Percentiles rank a stretch among this genome's conserved stretches.
These are phyloP conservation scores for Zophobas atratus DNA, from an alignment of 1,140 invertebrate genomes.

Conservation along the genomic window DNA sequence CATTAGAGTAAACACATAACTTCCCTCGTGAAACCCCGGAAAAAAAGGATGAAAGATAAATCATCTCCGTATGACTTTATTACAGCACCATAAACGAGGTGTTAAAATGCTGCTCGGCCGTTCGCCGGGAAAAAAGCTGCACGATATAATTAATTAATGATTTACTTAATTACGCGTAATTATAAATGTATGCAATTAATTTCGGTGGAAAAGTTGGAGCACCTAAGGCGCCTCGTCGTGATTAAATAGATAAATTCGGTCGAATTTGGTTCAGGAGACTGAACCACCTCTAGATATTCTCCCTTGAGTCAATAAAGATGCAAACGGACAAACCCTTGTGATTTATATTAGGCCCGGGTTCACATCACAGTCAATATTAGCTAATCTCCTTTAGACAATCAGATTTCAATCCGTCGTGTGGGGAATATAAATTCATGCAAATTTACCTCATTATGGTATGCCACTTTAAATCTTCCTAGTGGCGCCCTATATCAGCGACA, in stretches of 20 bases:
- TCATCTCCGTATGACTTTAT: not conserved
- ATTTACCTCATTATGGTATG: conserved; percentile 27
- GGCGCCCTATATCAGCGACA: not conserved
- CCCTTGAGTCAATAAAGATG: conserved; percentile 47
- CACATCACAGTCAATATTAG: conserved; percentile 47
- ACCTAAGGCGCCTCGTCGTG: conserved; percentile 20
- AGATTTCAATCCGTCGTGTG: conserved; percentile 35
- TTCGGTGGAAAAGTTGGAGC: conserved; percentile 24
- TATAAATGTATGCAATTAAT: conserved; percentile 29
- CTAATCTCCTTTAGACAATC: conserved; percentile 43
- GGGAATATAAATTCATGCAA: conserved; percentile 38
- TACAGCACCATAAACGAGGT: not conserved
- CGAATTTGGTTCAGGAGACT: conserved; percentile 28
- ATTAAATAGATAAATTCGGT: conserved; percentile 37
- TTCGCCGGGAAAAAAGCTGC: not conserved
- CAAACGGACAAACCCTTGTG: conserved; percentile 46
- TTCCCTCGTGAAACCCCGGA: not conserved
- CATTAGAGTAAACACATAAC: conserved; percentile 22
- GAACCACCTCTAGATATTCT: conserved; percentile 12
- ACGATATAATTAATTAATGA: conserved; percentile 15
- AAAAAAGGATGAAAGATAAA: not conserved
- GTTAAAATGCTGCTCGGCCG: conserved; percentile 13
- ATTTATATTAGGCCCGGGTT: conserved; percentile 39
- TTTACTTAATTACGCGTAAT: conserved; percentile 18
- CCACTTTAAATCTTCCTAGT: conserved; percentile 18